phyloP scores from a whole-genome alignment of 1,140 invertebrate species.

The Nymphalis io region DNA sequence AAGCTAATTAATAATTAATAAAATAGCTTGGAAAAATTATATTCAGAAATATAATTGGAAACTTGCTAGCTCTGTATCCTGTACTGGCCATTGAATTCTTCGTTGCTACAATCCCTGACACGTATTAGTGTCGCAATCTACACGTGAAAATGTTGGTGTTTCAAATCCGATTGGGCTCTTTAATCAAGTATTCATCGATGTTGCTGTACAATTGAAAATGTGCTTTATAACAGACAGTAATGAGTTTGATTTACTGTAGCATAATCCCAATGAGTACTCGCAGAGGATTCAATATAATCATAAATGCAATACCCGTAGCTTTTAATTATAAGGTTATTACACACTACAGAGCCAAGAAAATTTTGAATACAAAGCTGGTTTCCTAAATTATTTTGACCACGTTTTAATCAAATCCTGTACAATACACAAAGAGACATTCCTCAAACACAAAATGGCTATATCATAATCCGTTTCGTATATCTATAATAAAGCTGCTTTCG shows the following conservation, averaged over 20 bases:
- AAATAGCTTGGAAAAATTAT: too few species aligned
- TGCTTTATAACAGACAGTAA: neutral
- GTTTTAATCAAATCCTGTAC: slow-evolving; percentile 56
- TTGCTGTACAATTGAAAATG: neutral
- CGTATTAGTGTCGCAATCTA: neutral
- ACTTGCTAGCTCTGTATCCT: neutral
- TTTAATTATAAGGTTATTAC: slow-evolving; percentile 12
- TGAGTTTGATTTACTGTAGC: slow-evolving; percentile 14
- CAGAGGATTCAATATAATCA: slow-evolving; percentile 16
- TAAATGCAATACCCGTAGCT: slow-evolving; percentile 26
- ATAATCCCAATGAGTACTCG: neutral
- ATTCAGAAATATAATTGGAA: too few species aligned
- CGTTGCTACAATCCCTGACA: neutral
- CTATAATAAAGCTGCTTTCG: slow-evolving; percentile 52
- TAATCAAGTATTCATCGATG: slow-evolving; percentile 7
- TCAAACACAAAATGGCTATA: slow-evolving; percentile 5
- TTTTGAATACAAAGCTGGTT: slow-evolving; percentile 25
- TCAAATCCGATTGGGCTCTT: slow-evolving; percentile 22
- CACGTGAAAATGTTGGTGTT: slow-evolving; percentile 9
- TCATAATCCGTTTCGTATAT: slow-evolving; percentile 49
- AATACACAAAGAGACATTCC: slow-evolving; percentile 37
- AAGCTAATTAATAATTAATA: too few species aligned
- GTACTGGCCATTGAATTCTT: neutral
- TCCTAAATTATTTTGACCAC: slow-evolving; percentile 33
- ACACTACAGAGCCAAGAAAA: slow-evolving; percentile 24